A percentile compares a stretch with the other conserved stretches of the same genome.
These are phyloP conservation scores for Hippocampus barbouri DNA, from an alignment of 2,113 vertebrate genomes.

Conservation along the genomic window DNA sequence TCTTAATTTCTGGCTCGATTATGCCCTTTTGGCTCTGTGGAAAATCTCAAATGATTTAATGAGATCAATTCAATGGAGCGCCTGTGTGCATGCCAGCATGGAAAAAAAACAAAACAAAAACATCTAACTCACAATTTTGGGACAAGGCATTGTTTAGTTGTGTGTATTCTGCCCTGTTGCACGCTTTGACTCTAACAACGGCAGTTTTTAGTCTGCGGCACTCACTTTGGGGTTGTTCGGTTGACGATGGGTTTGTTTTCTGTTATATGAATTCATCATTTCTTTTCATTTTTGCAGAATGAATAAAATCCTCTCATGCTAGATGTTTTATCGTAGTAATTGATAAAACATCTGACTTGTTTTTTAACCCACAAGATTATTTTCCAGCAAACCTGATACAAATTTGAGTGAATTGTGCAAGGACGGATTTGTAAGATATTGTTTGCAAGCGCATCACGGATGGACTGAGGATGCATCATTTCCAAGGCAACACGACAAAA, in stretches of 20 bases:
- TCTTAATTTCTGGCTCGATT: constrained; percentile 49
- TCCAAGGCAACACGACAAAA: constrained; percentile 10
- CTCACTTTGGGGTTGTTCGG: constrained; percentile 29
- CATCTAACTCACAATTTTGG: constrained; percentile 12
- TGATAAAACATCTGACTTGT: background rate
- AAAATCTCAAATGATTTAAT: constrained; percentile 59
- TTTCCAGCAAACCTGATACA: background rate
- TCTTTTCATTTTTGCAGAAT: background rate
- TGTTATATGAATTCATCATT: constrained; percentile 14
- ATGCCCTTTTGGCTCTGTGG: constrained; percentile 54
- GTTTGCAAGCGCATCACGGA: constrained; percentile 4
- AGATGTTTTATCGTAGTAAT: constrained; percentile 1
- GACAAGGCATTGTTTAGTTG: constrained; percentile 37
- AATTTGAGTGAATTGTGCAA: background rate
- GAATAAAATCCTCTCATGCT: background rate
- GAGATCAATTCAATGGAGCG: constrained; percentile 56
- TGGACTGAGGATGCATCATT: background rate
- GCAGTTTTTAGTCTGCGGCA: constrained; percentile 10
- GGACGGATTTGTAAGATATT: background rate
- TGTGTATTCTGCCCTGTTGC: constrained; percentile 25
- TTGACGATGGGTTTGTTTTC: constrained; percentile 2
- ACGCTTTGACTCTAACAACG: background rate
- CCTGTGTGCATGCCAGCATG: constrained; percentile 37
- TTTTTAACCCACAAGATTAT: background rate
- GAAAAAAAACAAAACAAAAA: constrained; percentile 19